Percentiles rank a stretch among this genome's conserved stretches.
These are phyloP conservation scores for Plagodis pulveraria DNA, from an alignment of 2,888 invertebrate species.

Conservation along the genomic window DNA sequence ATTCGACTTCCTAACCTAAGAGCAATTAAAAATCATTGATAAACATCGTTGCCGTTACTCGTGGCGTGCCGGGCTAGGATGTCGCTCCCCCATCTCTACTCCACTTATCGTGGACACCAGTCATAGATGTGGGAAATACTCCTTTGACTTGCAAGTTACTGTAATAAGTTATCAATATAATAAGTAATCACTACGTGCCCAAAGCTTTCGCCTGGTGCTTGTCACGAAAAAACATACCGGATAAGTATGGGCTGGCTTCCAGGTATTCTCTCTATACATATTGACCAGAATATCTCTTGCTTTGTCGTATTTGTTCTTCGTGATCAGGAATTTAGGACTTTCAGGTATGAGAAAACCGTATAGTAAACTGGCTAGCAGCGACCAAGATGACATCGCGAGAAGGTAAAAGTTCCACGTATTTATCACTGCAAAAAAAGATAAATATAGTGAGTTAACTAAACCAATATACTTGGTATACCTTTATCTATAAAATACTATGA, in stretches of 20 bases:
- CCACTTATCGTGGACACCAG: too few relatives aligned
- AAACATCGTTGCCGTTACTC: too few relatives aligned
- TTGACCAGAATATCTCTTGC: slow-evolving; percentile 60
- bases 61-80: too few relatives aligned
- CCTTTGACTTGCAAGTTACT: too few relatives aligned
- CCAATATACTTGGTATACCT: too few relatives aligned
- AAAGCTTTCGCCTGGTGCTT: too few relatives aligned
- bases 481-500: too few relatives aligned
- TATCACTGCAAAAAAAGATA: slow-evolving; percentile 53
- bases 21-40: too few relatives aligned
- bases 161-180: too few relatives aligned
- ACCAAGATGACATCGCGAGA: slow-evolving; percentile 62
- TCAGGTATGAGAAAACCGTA: slow-evolving; percentile 62
- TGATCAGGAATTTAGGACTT: slow-evolving; percentile 68
- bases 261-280: slow-evolving; percentile 62
- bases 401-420: slow-evolving; percentile 74
- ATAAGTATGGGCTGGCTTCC: slow-evolving; percentile 62
- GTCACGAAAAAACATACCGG: slow-evolving; percentile 47
- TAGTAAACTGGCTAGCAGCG: slow-evolving; percentile 52
- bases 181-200: too few relatives aligned
- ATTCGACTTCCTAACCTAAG: too few relatives aligned
- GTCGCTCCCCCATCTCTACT: too few relatives aligned
- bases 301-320: slow-evolving; percentile 61
- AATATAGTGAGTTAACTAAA: not conserved
- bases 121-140: not conserved